Conservation (phyloP, 2,888 invertebrate genomes). For the Oithona nana region DNA sequence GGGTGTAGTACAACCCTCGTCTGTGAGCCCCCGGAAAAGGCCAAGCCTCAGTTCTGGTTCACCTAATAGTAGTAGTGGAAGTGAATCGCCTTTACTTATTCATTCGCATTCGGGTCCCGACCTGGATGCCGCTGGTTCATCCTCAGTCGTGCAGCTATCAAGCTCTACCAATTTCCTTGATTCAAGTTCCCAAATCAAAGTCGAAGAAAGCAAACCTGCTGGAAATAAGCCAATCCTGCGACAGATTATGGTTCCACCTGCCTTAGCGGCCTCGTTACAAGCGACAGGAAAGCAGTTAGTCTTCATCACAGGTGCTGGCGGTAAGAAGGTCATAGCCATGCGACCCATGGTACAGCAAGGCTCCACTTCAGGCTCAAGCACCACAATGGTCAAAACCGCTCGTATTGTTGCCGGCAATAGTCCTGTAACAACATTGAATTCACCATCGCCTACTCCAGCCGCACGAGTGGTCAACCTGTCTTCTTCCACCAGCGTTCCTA, state of each 20-base stretch:
- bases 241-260: not conserved
- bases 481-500: not conserved
- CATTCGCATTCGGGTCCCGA: not conserved
- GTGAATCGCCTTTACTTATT: not conserved
- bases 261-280: not conserved
- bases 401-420: not conserved
- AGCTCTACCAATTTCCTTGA: not conserved
- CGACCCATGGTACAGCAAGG: not conserved
- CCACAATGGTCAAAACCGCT: not conserved
- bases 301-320: not conserved
- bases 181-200: not conserved
- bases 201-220: no score
- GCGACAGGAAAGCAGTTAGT: not conserved
- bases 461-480: no score
- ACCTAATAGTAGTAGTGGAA: not conserved
- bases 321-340: conserved; percentile 6
- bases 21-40: not conserved
- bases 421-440: not conserved
- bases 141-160: not conserved
- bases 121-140: not conserved
- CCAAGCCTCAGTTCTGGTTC: not conserved
- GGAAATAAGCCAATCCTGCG: not conserved
- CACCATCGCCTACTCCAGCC: not conserved
- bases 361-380: not conserved
- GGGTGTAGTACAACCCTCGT: not conserved